phyloP scores from a whole-genome alignment of 2,113 vertebrate genomes.

The Oncorhynchus mykiss region DNA sequence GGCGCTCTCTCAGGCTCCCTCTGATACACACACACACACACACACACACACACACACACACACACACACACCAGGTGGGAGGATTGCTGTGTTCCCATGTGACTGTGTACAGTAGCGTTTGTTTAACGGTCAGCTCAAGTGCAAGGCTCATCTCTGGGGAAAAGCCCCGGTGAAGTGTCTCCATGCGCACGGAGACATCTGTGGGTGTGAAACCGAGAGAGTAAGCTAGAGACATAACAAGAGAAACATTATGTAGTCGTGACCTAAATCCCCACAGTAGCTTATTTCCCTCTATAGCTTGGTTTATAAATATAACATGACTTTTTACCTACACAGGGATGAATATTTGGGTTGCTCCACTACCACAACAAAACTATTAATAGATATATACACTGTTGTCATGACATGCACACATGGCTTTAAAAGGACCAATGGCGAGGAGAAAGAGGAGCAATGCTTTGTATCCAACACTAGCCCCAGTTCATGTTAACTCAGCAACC shows the following conservation, averaged over 20 bases:
- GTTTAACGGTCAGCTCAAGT: constrained; percentile 71
- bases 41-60: constrained; percentile 3
- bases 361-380: too few species aligned
- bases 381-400: too few species aligned
- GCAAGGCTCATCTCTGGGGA: constrained; percentile 59
- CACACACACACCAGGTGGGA: constrained; percentile 59
- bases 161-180: constrained; percentile 39
- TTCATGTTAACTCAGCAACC: not conserved
- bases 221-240: too few species aligned
- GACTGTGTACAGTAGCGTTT: constrained; percentile 66
- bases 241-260: too few species aligned
- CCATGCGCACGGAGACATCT: constrained; percentile 50
- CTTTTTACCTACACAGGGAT: too few species aligned
- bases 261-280: too few species aligned
- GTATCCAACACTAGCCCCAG: not conserved
- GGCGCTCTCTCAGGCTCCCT: constrained; percentile 55
- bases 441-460: not conserved
- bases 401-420: too few species aligned
- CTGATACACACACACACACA: too few species aligned
- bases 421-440: not conserved
- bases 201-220: not conserved
- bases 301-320: too few species aligned
- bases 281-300: too few species aligned
- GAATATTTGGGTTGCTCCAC: too few species aligned
- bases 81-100: constrained; percentile 61